These are phyloP conservation scores for Rhipidura dahli DNA, from an alignment of 2,113 vertebrate species.

Conservation along the genomic window DNA sequence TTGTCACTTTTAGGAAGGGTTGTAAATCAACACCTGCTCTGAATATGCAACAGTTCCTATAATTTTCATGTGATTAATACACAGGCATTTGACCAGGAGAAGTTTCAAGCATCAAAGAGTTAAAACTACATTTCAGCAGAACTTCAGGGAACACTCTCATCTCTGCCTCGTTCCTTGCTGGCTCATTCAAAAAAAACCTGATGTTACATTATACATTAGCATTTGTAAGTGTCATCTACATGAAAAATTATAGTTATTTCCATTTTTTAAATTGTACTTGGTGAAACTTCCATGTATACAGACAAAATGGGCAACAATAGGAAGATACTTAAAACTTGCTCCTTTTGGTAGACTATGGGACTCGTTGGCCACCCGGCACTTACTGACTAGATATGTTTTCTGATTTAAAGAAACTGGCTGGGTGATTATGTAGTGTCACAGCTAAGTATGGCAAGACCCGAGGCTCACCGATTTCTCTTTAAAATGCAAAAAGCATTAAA, in stretches of 20 bases:
- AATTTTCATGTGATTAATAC: neutral
- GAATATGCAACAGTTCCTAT: neutral
- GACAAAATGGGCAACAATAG: neutral
- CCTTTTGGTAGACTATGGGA: neutral
- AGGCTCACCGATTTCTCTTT: neutral
- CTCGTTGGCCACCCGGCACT: neutral
- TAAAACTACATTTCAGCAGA: slow-evolving; percentile 1
- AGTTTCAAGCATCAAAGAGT: neutral
- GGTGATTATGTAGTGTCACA: neutral
- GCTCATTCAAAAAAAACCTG: neutral
- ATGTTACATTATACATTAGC: neutral
- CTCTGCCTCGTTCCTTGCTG: neutral
- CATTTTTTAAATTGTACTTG: neutral
- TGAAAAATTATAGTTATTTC: neutral
- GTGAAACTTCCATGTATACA: neutral
- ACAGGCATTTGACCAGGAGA: neutral
- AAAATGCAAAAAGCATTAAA: neutral
- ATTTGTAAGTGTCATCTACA: neutral
- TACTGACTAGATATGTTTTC: neutral
- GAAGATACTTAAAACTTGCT: neutral
- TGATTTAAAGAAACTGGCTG: neutral
- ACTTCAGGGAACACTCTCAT: neutral
- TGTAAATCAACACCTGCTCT: neutral
- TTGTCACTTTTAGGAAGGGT: neutral
- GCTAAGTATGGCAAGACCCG: neutral